Evolutionary conservation across 2,113 vertebrate genomes (phyloP).

Genomic region (Passerina amoena): DNA sequence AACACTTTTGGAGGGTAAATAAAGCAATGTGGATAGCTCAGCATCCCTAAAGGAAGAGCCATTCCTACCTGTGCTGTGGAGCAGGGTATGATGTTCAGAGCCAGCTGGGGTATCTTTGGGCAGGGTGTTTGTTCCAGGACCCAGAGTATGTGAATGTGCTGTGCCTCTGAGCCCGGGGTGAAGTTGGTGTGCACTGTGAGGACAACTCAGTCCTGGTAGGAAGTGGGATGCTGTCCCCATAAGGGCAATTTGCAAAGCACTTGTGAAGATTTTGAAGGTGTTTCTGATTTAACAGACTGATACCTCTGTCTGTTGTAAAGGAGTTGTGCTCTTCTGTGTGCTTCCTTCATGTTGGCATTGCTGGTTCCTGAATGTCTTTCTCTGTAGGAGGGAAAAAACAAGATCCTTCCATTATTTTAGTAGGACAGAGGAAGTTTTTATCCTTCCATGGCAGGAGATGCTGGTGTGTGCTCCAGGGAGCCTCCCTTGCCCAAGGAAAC

Average conservation of each 20-base stretch:
- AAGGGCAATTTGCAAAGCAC: background rate
- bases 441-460: background rate
- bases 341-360: background rate
- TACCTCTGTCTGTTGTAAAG: background rate
- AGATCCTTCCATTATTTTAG: background rate
- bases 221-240: background rate
- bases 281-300: background rate
- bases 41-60: background rate
- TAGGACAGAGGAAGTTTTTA: background rate
- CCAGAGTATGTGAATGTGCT: fast-evolving
- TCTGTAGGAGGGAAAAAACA: background rate
- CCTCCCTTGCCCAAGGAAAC: background rate
- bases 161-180: background rate
- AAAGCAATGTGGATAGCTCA: background rate
- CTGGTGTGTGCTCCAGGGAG: background rate
- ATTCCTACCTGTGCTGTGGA: background rate
- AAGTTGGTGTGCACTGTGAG: background rate
- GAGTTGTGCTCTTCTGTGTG: background rate
- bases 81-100: background rate
- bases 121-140: background rate
- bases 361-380: background rate
- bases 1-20: background rate
- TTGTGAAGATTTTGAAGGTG: background rate
- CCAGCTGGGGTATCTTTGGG: background rate
- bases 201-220: background rate